Percentiles rank a stretch among this genome's conserved stretches.
Evolutionary conservation across 2,797 vertebrate species (phyloP).

Genomic region (Knipowitschia caucasica): DNA sequence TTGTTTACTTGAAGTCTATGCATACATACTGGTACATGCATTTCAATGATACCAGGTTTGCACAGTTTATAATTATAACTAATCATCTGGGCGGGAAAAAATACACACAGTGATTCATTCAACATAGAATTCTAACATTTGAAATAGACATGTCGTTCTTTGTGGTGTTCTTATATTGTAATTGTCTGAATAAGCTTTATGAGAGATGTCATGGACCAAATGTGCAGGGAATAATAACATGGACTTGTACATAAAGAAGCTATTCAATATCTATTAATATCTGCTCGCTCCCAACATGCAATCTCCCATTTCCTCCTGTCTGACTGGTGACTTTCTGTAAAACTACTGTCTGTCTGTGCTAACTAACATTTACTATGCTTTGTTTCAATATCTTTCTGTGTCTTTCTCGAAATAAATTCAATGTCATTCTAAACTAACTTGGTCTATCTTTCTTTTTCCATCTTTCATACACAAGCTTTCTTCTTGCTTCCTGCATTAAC

Average conservation of each 20-base stretch:
- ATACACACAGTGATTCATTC: neutral
- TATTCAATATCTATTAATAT: constrained; percentile 63
- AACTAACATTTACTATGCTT: constrained; percentile 69
- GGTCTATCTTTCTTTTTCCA: constrained; percentile 33
- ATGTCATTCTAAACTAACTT: constrained; percentile 70
- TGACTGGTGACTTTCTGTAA: constrained; percentile 65
- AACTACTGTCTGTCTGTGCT: constrained; percentile 68
- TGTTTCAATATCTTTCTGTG: constrained; percentile 61
- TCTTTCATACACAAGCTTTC: constrained; percentile 26
- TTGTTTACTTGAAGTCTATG: no score
- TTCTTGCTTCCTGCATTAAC: constrained; percentile 13
- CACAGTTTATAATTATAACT: no score
- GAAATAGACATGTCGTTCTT: neutral
- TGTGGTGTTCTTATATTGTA: neutral
- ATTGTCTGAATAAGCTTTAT: constrained; percentile 12
- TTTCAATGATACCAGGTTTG: no score
- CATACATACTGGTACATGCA: no score
- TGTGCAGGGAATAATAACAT: constrained; percentile 31
- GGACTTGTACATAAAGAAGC: constrained; percentile 75
- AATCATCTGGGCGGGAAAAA: no score
- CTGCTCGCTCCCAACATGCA: constrained; percentile 73
- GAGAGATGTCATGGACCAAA: constrained; percentile 38
- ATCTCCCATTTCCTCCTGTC: constrained; percentile 54
- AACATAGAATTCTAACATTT: neutral
- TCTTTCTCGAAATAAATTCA: constrained; percentile 78